A percentile compares a stretch with the other conserved stretches of the same genome.
Conservation (phyloP, 2,888 invertebrate species). For the Drosophila dives region DNA sequence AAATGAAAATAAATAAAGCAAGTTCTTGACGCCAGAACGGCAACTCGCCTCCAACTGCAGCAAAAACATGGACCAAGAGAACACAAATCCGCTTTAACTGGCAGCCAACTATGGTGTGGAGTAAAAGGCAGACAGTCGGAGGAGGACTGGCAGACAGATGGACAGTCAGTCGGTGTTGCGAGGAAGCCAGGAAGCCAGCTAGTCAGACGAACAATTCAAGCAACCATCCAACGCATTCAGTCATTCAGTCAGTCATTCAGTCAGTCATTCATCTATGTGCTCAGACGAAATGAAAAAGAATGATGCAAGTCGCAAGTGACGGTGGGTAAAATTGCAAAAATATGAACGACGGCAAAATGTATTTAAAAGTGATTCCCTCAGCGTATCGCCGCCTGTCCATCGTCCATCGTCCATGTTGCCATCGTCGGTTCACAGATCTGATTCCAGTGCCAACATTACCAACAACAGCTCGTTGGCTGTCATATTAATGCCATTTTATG, state of each 20-base stretch:
- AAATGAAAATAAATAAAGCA: constrained; percentile 38
- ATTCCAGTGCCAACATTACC: constrained; percentile 10
- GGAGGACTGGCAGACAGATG: neutral
- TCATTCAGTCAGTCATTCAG: constrained; percentile 23
- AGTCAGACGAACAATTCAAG: constrained; percentile 42
- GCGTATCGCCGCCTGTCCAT: neutral
- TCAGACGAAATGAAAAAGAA: constrained; percentile 56
- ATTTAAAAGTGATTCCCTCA: constrained; percentile 41
- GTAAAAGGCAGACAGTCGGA: constrained; percentile 15
- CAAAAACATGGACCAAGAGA: constrained; percentile 21
- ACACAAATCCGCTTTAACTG: constrained; percentile 22
- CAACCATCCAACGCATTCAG: constrained; percentile 33
- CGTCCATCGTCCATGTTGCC: neutral
- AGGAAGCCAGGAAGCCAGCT: constrained; percentile 27
- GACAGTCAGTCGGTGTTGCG: neutral
- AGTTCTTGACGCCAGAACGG: constrained; percentile 38
- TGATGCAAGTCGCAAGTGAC: constrained; percentile 59
- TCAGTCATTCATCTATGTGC: constrained; percentile 49
- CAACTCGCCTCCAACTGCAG: constrained; percentile 29
- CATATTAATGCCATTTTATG: constrained; percentile 51
- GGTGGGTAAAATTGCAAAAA: constrained; percentile 47
- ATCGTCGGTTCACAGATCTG: neutral
- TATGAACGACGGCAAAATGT: constrained; percentile 53
- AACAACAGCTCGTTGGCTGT: constrained; percentile 42
- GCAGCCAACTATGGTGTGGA: constrained; percentile 8